Evolutionary conservation across 2,888 invertebrate species (phyloP), one percentile per base, ranked within the genome.

Genomic region (Panopea generosa): DNA sequence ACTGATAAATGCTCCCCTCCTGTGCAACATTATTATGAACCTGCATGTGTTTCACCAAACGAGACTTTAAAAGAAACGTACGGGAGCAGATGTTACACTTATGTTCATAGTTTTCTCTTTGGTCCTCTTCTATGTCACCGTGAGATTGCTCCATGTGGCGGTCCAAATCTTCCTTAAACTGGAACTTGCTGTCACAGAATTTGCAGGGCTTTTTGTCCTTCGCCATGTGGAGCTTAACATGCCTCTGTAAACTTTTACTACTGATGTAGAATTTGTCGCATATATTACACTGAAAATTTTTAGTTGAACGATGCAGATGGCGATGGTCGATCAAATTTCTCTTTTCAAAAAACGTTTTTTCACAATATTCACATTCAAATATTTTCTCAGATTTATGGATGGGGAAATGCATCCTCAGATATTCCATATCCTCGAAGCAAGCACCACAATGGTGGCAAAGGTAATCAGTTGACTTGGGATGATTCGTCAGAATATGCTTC

Each of bases 331-430:
- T 50, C 7, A 80, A 59, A 55, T 62, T 77, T 38, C 76, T 73
- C 33, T 80, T 80, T 27, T 80, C 80, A 52, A 73, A 72, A 49
- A 74, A 81, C 40, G 50, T 57, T 40, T 65, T 74, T 2, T 47
- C 50, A 55, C 81, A 81, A 50, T 66, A 74, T 49, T 68, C 57
- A 67, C 81, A 81, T 22, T 68, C 63, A 49, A 81, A 81, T 20
- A 61, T 56, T 50, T 74, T 77, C 11, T 67, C 71, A 18, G 60
- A 20, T 59, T 74, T 77, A 53, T 81, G 81, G 47, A 80, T 22
- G 7, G 20, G 38, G 33, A 77, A 70, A 53, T 80, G 80, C 20
- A 59, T 33, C 4, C 61, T 55, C 3, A 80, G 43, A 20, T 45
- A 38, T 11, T 59, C 59, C 22, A 70, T 26, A 14, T 26, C 38